Base-by-base conservation (phyloP, 1,140 invertebrate genomes). In the Hypsibius dujardini region DNA sequence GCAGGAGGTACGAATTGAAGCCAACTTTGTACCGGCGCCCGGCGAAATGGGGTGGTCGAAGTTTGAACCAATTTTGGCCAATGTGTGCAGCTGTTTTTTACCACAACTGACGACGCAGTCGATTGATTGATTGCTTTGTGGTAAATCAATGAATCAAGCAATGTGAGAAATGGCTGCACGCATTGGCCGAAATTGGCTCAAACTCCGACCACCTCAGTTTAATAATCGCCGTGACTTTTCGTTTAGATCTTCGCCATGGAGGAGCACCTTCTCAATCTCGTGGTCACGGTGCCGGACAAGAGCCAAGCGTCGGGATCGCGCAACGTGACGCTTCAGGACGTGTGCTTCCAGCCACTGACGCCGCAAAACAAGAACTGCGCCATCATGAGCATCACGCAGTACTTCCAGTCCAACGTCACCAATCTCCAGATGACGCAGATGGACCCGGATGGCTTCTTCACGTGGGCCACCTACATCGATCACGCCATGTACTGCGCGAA, bases 361-460 rank as follows among this genome's bases (percentile, higher is more conserved):
- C 75, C 83, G 40, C 84, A 85, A 1, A 80, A 87, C 15, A 76
- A 82, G 0, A 79, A 88, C 74, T 98, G 95, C 79, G 85, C 87
- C 1, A 84, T 97, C n/a, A 87, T 90, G 82, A 92, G 89, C 73
- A 80, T 92, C 60, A 87, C 90, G 83, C 90, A 92, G 46, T 97
- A 92, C 81, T 97, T 86, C 79, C 85, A 91, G 78, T 87, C 28
- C 28, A 28, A 28, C 28, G 28, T 28, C 28, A 28, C 28, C 28
- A 28, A 28, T 28, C 28, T 28, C 28, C 28, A 28, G 28, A 28
- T 28, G 28, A 28, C 28, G 28, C 28, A 28, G 28, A 28, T 28
- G 28, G 28, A 28, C 67, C 69, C 70, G 50, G 59, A 67, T 15
- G 59, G 71, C 7, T 70, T 73, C 45, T 28, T 47, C n/a, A 1